These are phyloP conservation scores for Ataeniobius toweri DNA, from an alignment of 2,797 vertebrate genomes.

Conservation along the genomic window DNA sequence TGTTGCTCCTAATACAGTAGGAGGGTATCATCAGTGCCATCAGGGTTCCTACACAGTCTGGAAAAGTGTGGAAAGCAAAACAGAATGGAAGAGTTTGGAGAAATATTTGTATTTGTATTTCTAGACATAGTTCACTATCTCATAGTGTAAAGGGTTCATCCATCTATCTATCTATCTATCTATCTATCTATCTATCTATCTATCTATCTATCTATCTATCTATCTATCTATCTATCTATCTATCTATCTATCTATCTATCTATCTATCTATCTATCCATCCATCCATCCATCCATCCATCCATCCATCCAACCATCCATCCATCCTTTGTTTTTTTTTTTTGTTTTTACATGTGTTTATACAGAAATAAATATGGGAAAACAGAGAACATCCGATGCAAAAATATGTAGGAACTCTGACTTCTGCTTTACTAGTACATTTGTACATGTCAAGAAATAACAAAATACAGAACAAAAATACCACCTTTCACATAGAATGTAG, in stretches of 20 bases:
- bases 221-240: not conserved
- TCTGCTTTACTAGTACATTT: not conserved
- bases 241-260: no score
- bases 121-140: no score
- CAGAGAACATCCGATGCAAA: not conserved
- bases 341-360: not conserved
- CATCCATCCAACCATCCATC: not conserved
- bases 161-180: no score
- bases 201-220: no score
- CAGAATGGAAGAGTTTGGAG: not conserved
- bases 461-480: not conserved
- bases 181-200: no score
- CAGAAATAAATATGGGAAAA: not conserved
- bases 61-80: not conserved
- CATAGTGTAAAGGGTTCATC: no score
- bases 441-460: not conserved
- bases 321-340: not conserved
- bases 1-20: not conserved
- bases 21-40: not conserved
- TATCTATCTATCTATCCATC: no score
- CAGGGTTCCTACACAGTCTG: not conserved
- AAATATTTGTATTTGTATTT: no score
- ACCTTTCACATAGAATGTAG: not conserved
- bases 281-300: no score
- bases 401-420: not conserved